phyloP scores from a whole-genome alignment of 1,140 invertebrate species.

The Bombus balteatus region DNA sequence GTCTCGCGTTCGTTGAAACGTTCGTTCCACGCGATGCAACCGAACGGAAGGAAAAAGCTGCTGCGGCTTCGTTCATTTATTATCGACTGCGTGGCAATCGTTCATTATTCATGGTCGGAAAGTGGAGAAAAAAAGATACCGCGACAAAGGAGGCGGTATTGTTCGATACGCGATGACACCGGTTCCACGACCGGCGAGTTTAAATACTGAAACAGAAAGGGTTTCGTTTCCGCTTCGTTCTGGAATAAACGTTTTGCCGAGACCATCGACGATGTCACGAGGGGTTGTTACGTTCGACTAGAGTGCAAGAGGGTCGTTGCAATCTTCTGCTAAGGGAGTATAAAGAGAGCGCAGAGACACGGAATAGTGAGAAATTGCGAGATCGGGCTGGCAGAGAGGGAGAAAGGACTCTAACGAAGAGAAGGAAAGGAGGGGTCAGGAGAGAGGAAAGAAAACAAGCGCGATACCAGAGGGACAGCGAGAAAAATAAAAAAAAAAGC shows the following conservation, averaged over 20 bases:
- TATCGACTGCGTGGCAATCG: not conserved
- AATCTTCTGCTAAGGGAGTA: constrained; percentile 7
- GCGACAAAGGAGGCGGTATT: too few species aligned
- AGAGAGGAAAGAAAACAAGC: not conserved
- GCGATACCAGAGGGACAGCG: not conserved
- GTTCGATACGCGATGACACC: too few species aligned
- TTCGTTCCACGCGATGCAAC: too few species aligned
- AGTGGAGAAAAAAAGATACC: not conserved
- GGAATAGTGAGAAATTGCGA: constrained; percentile 25
- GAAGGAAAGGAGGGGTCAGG: not conserved
- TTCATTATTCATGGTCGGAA: not conserved
- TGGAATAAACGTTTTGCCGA: constrained; percentile 32
- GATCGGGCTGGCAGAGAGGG: not conserved
- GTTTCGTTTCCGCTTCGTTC: constrained; percentile 24
- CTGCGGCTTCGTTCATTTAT: not conserved
- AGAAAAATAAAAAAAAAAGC: not conserved
- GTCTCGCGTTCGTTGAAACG: not conserved
- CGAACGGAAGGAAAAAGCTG: not conserved
- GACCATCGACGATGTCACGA: constrained; percentile 16
- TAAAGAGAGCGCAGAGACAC: constrained; percentile 4
- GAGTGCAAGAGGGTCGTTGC: constrained; percentile 11
- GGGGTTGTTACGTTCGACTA: constrained; percentile 34
- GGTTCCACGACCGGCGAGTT: too few species aligned
- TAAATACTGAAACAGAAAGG: constrained; percentile 10
- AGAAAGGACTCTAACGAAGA: constrained; percentile 7